These are phyloP conservation scores for Petrocephalus microphthalmus DNA, from an alignment of 2,113 vertebrate genomes.

Conservation along the genomic window DNA sequence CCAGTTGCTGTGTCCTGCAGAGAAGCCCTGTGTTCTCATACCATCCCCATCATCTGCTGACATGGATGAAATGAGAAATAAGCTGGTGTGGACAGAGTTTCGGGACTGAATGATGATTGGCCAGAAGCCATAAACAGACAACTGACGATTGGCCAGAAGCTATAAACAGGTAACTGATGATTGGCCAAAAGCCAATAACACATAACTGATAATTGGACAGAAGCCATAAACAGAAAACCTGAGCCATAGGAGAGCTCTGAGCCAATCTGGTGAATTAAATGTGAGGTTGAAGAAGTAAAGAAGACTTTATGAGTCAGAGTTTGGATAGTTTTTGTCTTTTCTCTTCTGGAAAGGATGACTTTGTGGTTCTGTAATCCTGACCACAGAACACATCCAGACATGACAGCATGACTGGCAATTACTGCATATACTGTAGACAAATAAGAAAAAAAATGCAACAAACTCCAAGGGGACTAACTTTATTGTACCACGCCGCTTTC, in stretches of 20 bases:
- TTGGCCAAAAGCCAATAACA: slow-evolving; percentile 12
- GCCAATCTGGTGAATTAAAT: background rate
- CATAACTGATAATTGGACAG: slow-evolving; percentile 19
- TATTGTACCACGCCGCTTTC: background rate
- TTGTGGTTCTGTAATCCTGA: background rate
- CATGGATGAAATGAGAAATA: background rate
- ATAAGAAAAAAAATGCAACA: background rate
- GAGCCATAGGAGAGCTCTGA: background rate
- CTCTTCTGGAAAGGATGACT: background rate
- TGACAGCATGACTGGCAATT: background rate
- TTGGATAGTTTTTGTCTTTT: background rate
- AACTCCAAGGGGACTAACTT: background rate
- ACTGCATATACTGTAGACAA: background rate
- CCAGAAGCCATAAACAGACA: slow-evolving; percentile 9
- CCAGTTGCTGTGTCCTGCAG: background rate
- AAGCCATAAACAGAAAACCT: background rate
- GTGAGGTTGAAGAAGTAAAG: slow-evolving; percentile 10
- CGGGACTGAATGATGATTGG: slow-evolving; percentile 12
- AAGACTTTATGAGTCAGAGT: slow-evolving; percentile 1
- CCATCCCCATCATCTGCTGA: background rate
- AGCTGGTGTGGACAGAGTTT: background rate
- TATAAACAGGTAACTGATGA: slow-evolving; percentile 3
- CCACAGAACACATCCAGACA: background rate
- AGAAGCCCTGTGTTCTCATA: background rate
- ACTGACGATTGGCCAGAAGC: slow-evolving; percentile 21